These are phyloP conservation scores for Saccopteryx bilineata DNA, from an alignment of 2,113 vertebrate species.

Conservation along the genomic window DNA sequence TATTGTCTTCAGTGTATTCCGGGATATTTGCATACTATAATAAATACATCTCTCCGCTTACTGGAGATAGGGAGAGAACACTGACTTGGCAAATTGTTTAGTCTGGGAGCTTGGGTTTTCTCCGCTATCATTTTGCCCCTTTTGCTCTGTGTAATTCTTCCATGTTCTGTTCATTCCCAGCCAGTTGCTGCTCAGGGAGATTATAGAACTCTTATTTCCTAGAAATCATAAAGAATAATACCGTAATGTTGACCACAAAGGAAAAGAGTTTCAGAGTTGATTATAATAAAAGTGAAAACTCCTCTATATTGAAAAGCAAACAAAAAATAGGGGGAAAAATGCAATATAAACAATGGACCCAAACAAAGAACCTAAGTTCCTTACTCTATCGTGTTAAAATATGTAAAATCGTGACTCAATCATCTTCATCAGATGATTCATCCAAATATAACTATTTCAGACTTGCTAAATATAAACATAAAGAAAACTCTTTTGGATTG, in stretches of 20 bases:
- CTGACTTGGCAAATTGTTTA: not conserved
- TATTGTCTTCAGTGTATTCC: not conserved
- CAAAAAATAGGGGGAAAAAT: not conserved
- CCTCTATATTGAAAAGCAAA: not conserved
- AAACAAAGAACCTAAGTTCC: not conserved
- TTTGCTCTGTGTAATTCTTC: not conserved
- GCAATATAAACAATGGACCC: not conserved
- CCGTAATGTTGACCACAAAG: not conserved
- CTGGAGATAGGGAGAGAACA: not conserved
- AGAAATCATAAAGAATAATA: not conserved
- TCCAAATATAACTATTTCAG: not conserved
- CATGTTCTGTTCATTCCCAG: not conserved
- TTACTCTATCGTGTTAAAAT: not conserved
- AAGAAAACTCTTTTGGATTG: not conserved
- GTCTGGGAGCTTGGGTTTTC: not conserved
- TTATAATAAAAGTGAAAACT: not conserved
- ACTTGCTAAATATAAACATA: not conserved
- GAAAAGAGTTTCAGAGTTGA: not conserved
- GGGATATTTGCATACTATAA: not conserved
- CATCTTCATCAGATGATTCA: slow-evolving; percentile 5
- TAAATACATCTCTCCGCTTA: not conserved
- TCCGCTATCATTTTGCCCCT: not conserved
- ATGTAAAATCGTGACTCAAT: not conserved
- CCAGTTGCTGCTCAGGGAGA: not conserved
- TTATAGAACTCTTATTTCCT: not conserved